These are phyloP conservation scores for Sphenodon punctatus DNA, from an alignment of 2,797 vertebrate genomes.

Conservation along the genomic window DNA sequence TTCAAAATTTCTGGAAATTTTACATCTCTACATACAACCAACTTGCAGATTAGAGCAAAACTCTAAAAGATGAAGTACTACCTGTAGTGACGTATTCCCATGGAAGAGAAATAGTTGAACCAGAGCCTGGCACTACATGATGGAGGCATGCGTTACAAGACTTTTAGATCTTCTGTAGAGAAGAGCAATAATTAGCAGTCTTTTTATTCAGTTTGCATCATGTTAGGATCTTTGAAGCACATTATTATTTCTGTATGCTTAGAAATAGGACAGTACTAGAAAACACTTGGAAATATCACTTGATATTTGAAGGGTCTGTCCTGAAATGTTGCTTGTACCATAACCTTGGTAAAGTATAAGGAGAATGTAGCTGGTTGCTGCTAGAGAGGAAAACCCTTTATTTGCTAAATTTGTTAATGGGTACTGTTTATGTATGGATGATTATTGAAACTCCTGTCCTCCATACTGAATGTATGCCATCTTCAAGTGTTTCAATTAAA, in stretches of 20 bases:
- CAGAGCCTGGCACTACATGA: neutral
- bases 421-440: too few relatives aligned
- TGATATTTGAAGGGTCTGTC: neutral
- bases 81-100: neutral
- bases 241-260: neutral
- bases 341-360: constrained; percentile 14
- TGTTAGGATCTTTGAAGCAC: neutral
- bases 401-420: neutral
- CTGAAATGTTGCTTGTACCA: neutral
- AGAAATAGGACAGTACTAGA: constrained; percentile 31
- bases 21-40: too few relatives aligned
- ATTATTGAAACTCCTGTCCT: neutral
- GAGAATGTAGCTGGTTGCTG: constrained; percentile 29
- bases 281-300: neutral
- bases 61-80: neutral
- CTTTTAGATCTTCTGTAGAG: neutral
- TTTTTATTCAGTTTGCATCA: neutral
- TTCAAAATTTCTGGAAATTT: too few relatives aligned
- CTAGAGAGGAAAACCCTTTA: neutral
- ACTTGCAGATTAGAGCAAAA: neutral
- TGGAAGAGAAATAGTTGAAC: fast-evolving
- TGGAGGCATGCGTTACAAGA: too few relatives aligned
- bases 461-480: neutral
- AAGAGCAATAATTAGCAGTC: constrained; percentile 32
- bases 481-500: constrained; percentile 32